phyloP scores from a whole-genome alignment of 1,140 invertebrate species.

The Drosophila micromelanica region DNA sequence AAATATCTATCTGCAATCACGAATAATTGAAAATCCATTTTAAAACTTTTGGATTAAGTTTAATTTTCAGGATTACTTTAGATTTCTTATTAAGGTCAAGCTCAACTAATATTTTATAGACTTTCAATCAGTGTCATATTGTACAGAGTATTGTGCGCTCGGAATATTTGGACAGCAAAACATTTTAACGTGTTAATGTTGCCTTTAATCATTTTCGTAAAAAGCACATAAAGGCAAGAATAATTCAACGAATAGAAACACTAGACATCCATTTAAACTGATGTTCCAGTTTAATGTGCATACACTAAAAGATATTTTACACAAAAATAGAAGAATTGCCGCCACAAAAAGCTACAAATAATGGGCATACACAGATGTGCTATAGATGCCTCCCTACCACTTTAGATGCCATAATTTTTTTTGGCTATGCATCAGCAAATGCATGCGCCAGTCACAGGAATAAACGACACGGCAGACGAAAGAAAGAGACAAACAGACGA shows the following conservation, averaged over 20 bases:
- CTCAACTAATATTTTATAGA: too few species aligned
- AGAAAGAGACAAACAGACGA: constrained; percentile 3
- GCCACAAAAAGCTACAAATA: constrained; percentile 57
- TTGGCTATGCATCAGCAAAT: constrained; percentile 59
- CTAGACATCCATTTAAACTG: constrained; percentile 16
- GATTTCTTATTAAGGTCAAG: too few species aligned
- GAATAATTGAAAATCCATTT: too few species aligned
- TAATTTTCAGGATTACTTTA: too few species aligned
- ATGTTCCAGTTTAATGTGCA: constrained; percentile 48
- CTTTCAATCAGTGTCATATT: too few species aligned
- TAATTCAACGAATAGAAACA: constrained; percentile 15
- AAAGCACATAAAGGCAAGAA: constrained; percentile 23
- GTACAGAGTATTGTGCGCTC: background rate
- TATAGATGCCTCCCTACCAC: constrained; percentile 7
- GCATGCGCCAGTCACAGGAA: constrained; percentile 58
- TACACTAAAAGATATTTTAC: constrained; percentile 58
- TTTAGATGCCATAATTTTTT: constrained; percentile 36
- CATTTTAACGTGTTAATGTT: constrained; percentile 16
- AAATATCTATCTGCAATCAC: too few species aligned
- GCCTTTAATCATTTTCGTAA: constrained; percentile 19
- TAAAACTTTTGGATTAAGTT: too few species aligned
- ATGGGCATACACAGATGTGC: constrained; percentile 58
- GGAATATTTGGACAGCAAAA: background rate
- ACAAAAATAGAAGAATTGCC: constrained; percentile 51
- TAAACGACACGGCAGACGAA: constrained; percentile 57